Evolutionary conservation across 2,888 invertebrate genomes (phyloP).

Genomic region (Lordiphosa fenestrarum): DNA sequence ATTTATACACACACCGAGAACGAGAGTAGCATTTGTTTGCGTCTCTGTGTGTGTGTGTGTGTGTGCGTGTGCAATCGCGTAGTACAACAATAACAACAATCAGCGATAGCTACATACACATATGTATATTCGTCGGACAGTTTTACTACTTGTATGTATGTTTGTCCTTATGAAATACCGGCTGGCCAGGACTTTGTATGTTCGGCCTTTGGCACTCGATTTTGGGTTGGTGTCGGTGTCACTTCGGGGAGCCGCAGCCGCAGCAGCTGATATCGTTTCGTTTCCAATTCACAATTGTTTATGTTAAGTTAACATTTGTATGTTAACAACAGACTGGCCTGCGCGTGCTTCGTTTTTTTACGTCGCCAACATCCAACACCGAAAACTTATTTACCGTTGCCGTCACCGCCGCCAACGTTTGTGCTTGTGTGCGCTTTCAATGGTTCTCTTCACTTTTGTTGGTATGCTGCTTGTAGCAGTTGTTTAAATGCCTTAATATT

Average conservation of each 20-base stretch:
- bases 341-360: slow-evolving; percentile 59
- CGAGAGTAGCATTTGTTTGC: slow-evolving; percentile 3
- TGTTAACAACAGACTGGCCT: slow-evolving; percentile 29
- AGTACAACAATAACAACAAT: slow-evolving; percentile 19
- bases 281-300: too few relatives aligned
- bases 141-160: slow-evolving; percentile 23
- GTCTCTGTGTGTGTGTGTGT: slow-evolving; percentile 2
- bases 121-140: slow-evolving; percentile 13
- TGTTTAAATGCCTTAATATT: background rate
- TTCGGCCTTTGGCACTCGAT: slow-evolving; percentile 15
- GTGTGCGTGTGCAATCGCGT: background rate
- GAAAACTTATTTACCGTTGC: slow-evolving; percentile 5
- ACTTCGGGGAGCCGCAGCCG: slow-evolving; percentile 23
- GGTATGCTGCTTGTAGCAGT: background rate
- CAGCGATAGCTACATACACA: slow-evolving; percentile 6
- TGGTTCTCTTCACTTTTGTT: slow-evolving; percentile 4
- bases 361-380: slow-evolving; percentile 36
- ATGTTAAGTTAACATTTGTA: too few relatives aligned
- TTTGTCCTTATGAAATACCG: slow-evolving; percentile 47
- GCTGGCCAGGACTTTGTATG: slow-evolving; percentile 27
- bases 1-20: slow-evolving; percentile 14
- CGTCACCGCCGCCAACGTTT: background rate
- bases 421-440: background rate
- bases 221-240: slow-evolving; percentile 27
- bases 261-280: slow-evolving; percentile 53